Conservation (phyloP, 2,888 invertebrate genomes). For the Sthenelais limicola region DNA sequence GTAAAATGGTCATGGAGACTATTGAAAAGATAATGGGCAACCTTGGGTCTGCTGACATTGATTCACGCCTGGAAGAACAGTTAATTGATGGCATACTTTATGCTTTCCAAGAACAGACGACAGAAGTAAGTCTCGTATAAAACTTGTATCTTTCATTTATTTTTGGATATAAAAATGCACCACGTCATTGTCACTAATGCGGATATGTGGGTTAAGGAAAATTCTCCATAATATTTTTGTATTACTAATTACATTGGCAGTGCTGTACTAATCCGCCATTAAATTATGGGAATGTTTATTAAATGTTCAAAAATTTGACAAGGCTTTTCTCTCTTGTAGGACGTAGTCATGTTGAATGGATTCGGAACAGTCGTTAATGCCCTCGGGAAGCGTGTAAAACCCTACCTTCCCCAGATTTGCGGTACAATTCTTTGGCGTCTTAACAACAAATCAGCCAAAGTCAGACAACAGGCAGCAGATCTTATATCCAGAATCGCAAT, state of each 20-base stretch:
- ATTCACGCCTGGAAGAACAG: slow-evolving; percentile 97
- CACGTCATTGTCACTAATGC: background rate
- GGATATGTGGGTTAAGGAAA: too few relatives aligned
- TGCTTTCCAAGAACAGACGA: slow-evolving; percentile 99
- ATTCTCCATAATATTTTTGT: too few relatives aligned
- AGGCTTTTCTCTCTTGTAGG: slow-evolving; percentile 75
- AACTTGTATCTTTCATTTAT: background rate
- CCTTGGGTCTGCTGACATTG: slow-evolving; percentile 97
- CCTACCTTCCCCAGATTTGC: slow-evolving; percentile 99
- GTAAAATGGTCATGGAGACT: slow-evolving; percentile 99
- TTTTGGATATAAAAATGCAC: background rate
- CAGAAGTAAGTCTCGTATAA: slow-evolving; percentile 79
- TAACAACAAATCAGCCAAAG: slow-evolving; percentile 99
- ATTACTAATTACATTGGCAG: too few relatives aligned
- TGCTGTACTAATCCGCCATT: too few relatives aligned
- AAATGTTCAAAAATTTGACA: background rate
- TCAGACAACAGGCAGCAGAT: slow-evolving; percentile 98
- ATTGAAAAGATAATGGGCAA: slow-evolving; percentile 99
- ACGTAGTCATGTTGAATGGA: slow-evolving; percentile 99
- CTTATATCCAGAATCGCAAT: slow-evolving; percentile 96
- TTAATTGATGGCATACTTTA: slow-evolving; percentile 99
- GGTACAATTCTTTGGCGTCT: slow-evolving; percentile 99
- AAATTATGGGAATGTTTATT: too few relatives aligned
- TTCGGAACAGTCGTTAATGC: slow-evolving; percentile 99
- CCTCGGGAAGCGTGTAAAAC: slow-evolving; percentile 96